phyloP scores from a whole-genome alignment of 2,888 invertebrate species.

The Microchrysa polita region DNA sequence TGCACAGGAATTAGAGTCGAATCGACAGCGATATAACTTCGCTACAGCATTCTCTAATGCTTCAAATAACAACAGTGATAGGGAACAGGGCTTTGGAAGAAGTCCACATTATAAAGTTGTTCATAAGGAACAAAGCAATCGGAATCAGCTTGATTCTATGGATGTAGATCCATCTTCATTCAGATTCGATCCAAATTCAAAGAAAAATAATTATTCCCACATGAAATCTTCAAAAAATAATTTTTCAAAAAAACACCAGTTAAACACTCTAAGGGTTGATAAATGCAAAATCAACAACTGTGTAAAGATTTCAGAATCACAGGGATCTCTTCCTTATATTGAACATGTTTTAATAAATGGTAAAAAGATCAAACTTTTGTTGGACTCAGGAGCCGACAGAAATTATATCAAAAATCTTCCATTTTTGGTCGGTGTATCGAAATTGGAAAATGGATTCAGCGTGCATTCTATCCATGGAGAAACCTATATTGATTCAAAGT shows the following conservation, averaged over 20 bases:
- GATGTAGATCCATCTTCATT: neutral
- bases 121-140: neutral
- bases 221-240: neutral
- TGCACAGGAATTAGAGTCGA: conserved; percentile 46
- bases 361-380: neutral
- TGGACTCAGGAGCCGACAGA: neutral
- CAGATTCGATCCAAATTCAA: neutral
- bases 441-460: neutral
- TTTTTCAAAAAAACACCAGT: neutral
- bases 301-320: neutral
- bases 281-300: neutral
- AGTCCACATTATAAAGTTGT: neutral
- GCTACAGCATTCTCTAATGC: neutral
- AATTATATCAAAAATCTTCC: neutral
- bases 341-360: neutral
- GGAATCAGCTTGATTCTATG: neutral
- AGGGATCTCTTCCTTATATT: neutral
- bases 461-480: neutral
- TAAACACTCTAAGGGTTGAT: neutral
- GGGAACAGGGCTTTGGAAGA: neutral
- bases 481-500: neutral
- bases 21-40: neutral
- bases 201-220: neutral
- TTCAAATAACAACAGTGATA: neutral
- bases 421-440: neutral